Conservation (phyloP, 2,888 invertebrate genomes). For the Dicyrtoma fusca region DNA sequence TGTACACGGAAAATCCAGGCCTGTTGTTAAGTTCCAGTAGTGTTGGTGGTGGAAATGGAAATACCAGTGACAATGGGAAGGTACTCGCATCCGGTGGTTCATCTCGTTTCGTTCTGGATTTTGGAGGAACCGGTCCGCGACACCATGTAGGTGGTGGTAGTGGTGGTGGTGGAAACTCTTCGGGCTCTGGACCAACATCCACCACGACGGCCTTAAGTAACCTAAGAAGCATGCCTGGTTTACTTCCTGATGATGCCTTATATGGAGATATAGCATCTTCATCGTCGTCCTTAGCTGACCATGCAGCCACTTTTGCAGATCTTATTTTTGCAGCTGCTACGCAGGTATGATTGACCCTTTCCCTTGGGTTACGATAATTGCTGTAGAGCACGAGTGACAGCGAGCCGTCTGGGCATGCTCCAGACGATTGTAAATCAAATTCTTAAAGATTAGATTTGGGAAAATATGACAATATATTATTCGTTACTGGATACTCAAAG, state of each 20-base stretch:
- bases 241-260: constrained; percentile 42
- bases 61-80: constrained; percentile 21
- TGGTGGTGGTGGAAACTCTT: constrained; percentile 11
- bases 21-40: constrained; percentile 30
- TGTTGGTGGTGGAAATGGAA: constrained; percentile 24
- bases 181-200: constrained; percentile 6
- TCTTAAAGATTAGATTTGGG: not conserved
- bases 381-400: not conserved
- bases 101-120: constrained; percentile 25
- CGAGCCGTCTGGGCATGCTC: too few relatives aligned
- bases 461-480: too few relatives aligned
- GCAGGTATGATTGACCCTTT: constrained; percentile 44
- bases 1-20: constrained; percentile 41
- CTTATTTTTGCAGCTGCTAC: constrained; percentile 55
- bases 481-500: too few relatives aligned
- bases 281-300: constrained; percentile 28
- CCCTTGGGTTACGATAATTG: not conserved
- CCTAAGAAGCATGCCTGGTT: constrained; percentile 40
- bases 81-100: constrained; percentile 31
- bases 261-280: not conserved
- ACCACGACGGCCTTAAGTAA: not conserved
- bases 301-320: constrained; percentile 46
- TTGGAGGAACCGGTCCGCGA: not conserved
- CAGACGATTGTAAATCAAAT: not conserved
- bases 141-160: not conserved